Evolutionary conservation across 2,888 invertebrate genomes (phyloP).

Genomic region (Tipula confusa): DNA sequence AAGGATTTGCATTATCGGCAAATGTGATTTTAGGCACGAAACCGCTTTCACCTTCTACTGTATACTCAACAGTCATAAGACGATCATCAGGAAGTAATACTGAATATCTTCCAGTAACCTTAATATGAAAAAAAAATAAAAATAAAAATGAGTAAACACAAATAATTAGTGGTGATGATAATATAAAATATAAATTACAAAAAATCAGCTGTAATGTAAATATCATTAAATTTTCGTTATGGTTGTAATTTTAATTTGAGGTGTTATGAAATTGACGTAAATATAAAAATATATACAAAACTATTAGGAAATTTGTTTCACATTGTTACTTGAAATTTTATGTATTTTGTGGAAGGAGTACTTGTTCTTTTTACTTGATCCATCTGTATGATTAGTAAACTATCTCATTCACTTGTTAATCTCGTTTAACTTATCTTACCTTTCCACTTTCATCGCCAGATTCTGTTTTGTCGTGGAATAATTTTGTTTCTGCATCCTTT

Average conservation of each 20-base stretch:
- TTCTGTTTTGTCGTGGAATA: slow-evolving; percentile 67
- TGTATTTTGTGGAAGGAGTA: neutral
- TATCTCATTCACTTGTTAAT: too few relatives aligned
- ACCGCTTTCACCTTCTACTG: slow-evolving; percentile 66
- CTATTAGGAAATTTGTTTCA: neutral
- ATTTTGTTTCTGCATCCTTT: slow-evolving; percentile 62
- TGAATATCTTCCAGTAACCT: slow-evolving; percentile 61
- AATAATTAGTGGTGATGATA: neutral
- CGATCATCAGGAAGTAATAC: slow-evolving; percentile 67
- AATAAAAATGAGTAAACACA: neutral
- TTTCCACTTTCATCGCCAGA: slow-evolving; percentile 60
- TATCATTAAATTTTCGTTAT: neutral
- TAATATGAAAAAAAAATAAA: neutral
- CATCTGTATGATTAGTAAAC: too few relatives aligned
- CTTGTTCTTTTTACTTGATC: too few relatives aligned
- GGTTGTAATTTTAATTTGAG: neutral
- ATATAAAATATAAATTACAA: neutral
- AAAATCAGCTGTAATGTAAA: neutral
- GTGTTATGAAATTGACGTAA: neutral
- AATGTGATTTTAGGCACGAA: slow-evolving; percentile 67
- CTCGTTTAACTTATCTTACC: slow-evolving; percentile 41
- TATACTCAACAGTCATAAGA: slow-evolving; percentile 68
- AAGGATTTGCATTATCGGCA: slow-evolving; percentile 57
- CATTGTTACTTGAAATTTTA: neutral
- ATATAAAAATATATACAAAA: neutral